Conservation (phyloP, 2,113 vertebrate genomes). For the Chaetorhynchus papuensis region DNA sequence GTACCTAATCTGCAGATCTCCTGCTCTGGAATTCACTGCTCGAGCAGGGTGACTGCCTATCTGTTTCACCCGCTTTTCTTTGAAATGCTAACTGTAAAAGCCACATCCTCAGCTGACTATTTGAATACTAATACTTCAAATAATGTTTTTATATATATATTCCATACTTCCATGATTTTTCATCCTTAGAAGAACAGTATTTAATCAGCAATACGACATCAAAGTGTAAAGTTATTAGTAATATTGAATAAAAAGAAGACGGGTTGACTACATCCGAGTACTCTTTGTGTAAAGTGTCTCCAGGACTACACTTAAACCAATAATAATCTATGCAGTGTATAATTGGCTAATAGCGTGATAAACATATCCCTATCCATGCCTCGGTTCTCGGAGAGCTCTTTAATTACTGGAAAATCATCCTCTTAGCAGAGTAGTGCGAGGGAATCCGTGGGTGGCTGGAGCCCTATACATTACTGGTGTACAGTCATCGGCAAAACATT, state of each 20-base stretch:
- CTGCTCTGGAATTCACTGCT: constrained; percentile 45
- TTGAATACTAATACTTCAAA: constrained; percentile 16
- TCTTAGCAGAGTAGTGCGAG: constrained; percentile 59
- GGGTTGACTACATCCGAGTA: not conserved
- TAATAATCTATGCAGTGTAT: constrained; percentile 5
- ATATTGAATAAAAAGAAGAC: not conserved
- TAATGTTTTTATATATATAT: not conserved
- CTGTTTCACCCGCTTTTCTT: constrained; percentile 25
- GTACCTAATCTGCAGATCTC: constrained; percentile 38
- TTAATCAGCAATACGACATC: not conserved
- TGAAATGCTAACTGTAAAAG: constrained; percentile 56
- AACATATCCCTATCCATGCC: constrained; percentile 64
- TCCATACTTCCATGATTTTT: not conserved
- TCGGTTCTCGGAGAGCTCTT: constrained; percentile 66
- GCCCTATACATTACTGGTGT: constrained; percentile 64
- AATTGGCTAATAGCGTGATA: constrained; percentile 58
- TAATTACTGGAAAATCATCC: constrained; percentile 73
- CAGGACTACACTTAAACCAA: not conserved
- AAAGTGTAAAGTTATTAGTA: not conserved
- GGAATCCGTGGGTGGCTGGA: constrained; percentile 72
- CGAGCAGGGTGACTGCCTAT: not conserved
- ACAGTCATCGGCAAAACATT: constrained; percentile 89
- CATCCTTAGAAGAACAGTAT: not conserved
- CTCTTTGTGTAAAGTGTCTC: not conserved
- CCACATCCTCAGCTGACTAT: constrained; percentile 26